These are phyloP conservation scores for Propithecus perrieri DNA, from an alignment of 2,797 vertebrate species.

Conservation along the genomic window DNA sequence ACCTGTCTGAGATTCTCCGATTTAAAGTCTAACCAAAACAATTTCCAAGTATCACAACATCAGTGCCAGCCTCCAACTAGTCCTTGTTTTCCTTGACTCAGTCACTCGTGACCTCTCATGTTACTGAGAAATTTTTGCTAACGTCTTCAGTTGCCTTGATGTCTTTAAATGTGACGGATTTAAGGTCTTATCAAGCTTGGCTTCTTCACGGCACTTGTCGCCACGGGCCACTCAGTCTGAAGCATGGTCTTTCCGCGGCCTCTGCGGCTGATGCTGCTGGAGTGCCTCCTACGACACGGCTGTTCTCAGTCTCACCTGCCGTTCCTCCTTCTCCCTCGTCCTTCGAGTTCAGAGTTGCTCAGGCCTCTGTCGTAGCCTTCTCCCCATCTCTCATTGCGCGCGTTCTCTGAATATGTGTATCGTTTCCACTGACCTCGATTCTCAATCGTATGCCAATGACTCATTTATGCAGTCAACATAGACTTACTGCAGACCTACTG, in stretches of 20 bases:
- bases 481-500: neutral
- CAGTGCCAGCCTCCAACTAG: accelerated
- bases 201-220: accelerated
- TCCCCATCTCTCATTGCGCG: neutral
- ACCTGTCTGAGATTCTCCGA: too few species aligned
- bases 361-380: neutral
- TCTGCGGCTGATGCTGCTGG: accelerated
- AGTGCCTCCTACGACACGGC: accelerated
- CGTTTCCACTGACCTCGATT: neutral
- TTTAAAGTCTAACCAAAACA: neutral
- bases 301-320: neutral
- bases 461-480: neutral
- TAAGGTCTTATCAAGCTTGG: accelerated
- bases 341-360: neutral
- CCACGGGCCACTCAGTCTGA: neutral
- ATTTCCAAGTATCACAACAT: neutral
- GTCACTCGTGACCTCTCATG: too few species aligned
- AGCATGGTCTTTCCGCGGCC: neutral
- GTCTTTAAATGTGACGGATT: neutral
- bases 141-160: neutral
- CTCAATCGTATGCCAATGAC: neutral
- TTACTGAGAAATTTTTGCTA: neutral
- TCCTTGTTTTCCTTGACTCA: neutral
- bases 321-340: neutral
- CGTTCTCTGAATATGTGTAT: neutral